Evolutionary conservation across 2,888 invertebrate species (phyloP).

Genomic region (Lepidochrysops patricia): DNA sequence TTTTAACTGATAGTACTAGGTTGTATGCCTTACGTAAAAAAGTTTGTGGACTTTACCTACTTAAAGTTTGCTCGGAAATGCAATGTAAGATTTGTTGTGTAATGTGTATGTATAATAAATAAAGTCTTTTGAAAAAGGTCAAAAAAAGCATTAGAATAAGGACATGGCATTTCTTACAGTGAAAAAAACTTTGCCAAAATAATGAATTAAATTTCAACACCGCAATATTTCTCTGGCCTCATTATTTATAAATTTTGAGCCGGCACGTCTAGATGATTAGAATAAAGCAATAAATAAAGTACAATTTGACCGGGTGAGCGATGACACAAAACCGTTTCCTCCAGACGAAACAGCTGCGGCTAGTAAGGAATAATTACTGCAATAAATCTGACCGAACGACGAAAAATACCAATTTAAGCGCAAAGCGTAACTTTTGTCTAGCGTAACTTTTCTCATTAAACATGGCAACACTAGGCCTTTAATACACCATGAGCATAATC

Average conservation of each 20-base stretch:
- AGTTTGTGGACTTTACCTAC: neutral
- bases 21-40: neutral
- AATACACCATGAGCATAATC: neutral
- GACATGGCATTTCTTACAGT: neutral
- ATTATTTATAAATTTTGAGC: neutral
- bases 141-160: neutral
- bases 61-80: neutral
- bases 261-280: neutral
- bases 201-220: neutral
- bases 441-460: neutral
- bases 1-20: neutral
- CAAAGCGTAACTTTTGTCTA: neutral
- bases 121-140: no score
- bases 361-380: conserved; percentile 1
- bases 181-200: neutral
- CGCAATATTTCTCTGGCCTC: neutral
- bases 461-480: neutral
- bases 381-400: conserved; percentile 1
- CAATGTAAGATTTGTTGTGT: neutral
- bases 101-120: no score
- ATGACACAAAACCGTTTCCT: neutral
- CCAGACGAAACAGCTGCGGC: conserved; percentile 1
- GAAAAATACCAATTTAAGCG: conserved; percentile 2
- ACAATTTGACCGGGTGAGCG: neutral
- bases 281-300: neutral